Conservation (phyloP, 1,140 invertebrate genomes). For the Drosophila grimshawi region DNA sequence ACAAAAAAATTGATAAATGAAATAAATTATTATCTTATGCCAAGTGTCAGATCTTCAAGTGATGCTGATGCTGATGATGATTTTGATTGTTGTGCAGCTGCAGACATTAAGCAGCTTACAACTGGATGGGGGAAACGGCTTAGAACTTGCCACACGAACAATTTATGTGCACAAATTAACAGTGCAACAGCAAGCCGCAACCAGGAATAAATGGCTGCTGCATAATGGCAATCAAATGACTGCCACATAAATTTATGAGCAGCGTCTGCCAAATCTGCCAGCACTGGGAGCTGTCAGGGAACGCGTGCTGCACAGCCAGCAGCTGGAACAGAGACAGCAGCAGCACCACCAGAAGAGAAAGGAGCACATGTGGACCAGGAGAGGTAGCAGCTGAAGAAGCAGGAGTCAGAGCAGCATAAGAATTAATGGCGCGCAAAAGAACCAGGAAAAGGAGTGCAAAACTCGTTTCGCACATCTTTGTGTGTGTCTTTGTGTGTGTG, state of each 20-base stretch:
- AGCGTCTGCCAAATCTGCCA: slow-evolving; percentile 62
- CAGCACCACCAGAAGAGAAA: neutral
- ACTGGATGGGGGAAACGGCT: neutral
- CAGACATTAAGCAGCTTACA: slow-evolving; percentile 9
- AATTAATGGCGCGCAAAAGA: neutral
- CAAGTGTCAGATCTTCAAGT: slow-evolving; percentile 8
- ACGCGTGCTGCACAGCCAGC: slow-evolving; percentile 35
- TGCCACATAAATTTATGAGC: slow-evolving; percentile 77
- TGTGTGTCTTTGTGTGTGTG: neutral
- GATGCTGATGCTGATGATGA: neutral
- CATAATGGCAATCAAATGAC: slow-evolving; percentile 68
- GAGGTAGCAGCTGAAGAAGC: neutral
- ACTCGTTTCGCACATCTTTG: slow-evolving; percentile 21
- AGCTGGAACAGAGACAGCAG: slow-evolving; percentile 7
- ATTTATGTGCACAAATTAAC: slow-evolving; percentile 76
- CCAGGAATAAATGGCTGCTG: slow-evolving; percentile 33
- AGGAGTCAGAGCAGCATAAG: neutral
- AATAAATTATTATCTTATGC: slow-evolving; percentile 8
- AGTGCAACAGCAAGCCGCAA: slow-evolving; percentile 20
- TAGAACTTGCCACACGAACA: slow-evolving; percentile 53
- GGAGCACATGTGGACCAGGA: neutral
- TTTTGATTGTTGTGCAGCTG: slow-evolving; percentile 7
- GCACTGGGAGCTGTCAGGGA: slow-evolving; percentile 27
- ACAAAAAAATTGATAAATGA: neutral
- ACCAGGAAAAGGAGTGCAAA: slow-evolving; percentile 65